A percentile compares a stretch with the other conserved stretches of the same genome.
These are phyloP conservation scores for Dicaeum eximium DNA, from an alignment of 2,113 vertebrate species.

Conservation along the genomic window DNA sequence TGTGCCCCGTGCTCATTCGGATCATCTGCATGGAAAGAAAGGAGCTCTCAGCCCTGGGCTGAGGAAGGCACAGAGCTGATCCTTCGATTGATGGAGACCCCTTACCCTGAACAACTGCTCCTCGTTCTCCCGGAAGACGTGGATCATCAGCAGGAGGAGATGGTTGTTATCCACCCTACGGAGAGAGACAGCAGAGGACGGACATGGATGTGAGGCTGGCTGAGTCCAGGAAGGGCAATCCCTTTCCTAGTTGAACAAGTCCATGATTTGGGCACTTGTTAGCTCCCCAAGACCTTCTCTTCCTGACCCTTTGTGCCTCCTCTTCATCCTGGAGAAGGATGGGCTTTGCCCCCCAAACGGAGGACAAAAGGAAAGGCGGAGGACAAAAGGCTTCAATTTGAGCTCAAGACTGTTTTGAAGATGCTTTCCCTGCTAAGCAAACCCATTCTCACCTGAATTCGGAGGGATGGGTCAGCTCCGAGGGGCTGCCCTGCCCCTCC, in stretches of 20 bases:
- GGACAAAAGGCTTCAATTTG: accelerated
- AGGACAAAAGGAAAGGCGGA: accelerated
- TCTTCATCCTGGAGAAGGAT: not conserved
- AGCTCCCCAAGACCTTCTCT: not conserved
- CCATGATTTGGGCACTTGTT: not conserved
- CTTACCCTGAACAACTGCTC: constrained; percentile 94
- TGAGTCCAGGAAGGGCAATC: not conserved
- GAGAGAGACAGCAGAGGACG: not conserved
- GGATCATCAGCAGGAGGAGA: constrained; percentile 95
- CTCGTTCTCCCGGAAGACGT: constrained; percentile 95
- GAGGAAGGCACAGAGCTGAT: not conserved
- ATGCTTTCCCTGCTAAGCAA: not conserved
- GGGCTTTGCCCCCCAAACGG: not conserved
- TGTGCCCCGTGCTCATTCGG: constrained; percentile 95
- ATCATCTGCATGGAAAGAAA: constrained; percentile 80
- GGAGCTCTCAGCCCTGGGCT: not conserved
- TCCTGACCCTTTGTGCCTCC: not conserved
- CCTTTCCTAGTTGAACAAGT: not conserved
- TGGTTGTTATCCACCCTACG: constrained; percentile 97
- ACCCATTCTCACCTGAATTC: constrained; percentile 87
- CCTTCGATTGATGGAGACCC: accelerated
- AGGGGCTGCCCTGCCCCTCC: constrained; percentile 78
- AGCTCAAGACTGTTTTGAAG: not conserved
- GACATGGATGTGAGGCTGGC: accelerated
- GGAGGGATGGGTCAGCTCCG: constrained; percentile 81